Conservation (phyloP, 2,113 vertebrate species). For the Paracanthobrama guichenoti region DNA sequence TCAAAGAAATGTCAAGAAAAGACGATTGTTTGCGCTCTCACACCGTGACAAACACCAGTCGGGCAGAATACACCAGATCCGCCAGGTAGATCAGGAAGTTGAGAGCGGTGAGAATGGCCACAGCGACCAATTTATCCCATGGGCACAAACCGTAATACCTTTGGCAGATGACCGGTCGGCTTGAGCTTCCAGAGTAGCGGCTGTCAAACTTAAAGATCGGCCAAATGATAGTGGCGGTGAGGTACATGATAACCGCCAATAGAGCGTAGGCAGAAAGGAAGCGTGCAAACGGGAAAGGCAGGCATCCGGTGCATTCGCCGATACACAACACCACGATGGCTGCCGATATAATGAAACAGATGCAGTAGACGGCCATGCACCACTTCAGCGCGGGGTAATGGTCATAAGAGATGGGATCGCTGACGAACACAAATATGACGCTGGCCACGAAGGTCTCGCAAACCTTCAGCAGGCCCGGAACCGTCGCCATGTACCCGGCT, state of each 20-base stretch:
- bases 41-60: slow-evolving; percentile 41
- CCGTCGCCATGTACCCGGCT: slow-evolving; percentile 78
- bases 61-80: slow-evolving; percentile 51
- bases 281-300: slow-evolving; percentile 73
- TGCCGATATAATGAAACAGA: slow-evolving; percentile 77
- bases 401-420: slow-evolving; percentile 55
- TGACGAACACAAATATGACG: slow-evolving; percentile 78
- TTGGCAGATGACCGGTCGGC: accelerated
- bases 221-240: slow-evolving; percentile 76
- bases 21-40: background rate
- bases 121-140: slow-evolving; percentile 41
- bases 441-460: slow-evolving; percentile 79
- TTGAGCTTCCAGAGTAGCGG: background rate
- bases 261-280: slow-evolving; percentile 76
- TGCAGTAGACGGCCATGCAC: slow-evolving; percentile 78
- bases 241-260: slow-evolving; percentile 72
- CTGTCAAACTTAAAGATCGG: slow-evolving; percentile 75
- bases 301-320: slow-evolving; percentile 72
- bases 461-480: slow-evolving; percentile 78
- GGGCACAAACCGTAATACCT: accelerated
- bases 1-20: background rate
- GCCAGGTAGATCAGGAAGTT: slow-evolving; percentile 54
- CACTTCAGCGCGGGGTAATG: slow-evolving; percentile 65
- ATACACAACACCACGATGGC: slow-evolving; percentile 74
- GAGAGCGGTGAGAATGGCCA: slow-evolving; percentile 50